phyloP scores from a whole-genome alignment of 2,888 invertebrate species.

The Dione juno region DNA sequence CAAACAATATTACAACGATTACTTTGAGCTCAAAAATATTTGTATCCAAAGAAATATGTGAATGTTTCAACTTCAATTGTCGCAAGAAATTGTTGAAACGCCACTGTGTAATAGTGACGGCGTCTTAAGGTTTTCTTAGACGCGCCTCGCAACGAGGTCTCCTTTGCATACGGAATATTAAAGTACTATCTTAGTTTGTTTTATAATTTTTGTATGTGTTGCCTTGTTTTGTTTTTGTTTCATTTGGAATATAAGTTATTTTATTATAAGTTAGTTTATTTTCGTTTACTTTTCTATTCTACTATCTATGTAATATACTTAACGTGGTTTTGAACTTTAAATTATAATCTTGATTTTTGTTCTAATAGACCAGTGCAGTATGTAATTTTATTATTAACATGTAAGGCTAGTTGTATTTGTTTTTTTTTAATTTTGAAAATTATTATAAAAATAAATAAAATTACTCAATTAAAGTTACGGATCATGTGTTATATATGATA shows the following conservation, averaged over 20 bases:
- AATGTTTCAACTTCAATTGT: conserved; percentile 8
- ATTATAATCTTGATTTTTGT: too few species aligned
- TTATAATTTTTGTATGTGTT: not conserved
- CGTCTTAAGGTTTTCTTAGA: conserved; percentile 13
- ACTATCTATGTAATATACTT: too few species aligned
- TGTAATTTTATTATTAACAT: too few species aligned
- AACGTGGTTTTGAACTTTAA: too few species aligned
- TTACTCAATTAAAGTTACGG: too few species aligned
- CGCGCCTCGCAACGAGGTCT: not conserved
- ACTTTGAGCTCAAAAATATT: not conserved
- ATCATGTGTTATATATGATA: too few species aligned
- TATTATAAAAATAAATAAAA: too few species aligned
- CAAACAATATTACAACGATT: not conserved
- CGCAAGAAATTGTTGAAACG: conserved; percentile 10
- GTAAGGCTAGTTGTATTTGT: too few species aligned
- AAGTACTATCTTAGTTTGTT: not conserved
- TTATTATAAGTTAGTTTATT: not conserved
- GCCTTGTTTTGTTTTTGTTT: not conserved
- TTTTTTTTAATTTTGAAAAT: too few species aligned
- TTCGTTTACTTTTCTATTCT: too few species aligned
- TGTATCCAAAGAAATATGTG: not conserved
- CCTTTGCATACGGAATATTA: conserved; percentile 5
- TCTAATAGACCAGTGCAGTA: too few species aligned
- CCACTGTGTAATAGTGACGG: conserved; percentile 4
- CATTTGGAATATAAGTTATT: not conserved